Evolutionary conservation across 2,113 vertebrate species (phyloP), one percentile per base, ranked within the genome.

Genomic region (Dipodomys spectabilis): DNA sequence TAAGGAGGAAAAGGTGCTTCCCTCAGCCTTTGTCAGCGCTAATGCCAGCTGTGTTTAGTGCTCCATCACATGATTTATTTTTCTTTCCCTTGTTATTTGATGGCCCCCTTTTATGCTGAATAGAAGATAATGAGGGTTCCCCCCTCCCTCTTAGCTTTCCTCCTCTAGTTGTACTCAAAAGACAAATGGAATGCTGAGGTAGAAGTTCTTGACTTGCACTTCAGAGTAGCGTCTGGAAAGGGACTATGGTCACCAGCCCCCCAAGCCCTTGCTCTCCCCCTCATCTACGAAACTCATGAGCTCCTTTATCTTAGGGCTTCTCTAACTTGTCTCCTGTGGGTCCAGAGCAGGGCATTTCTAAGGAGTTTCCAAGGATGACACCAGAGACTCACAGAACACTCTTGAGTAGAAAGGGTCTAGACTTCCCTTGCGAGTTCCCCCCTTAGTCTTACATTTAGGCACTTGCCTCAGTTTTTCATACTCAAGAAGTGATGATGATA

Each of bases 1-100:
- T 32, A 15, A 81, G 93, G 25, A 95, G 77, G 71, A 94, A 96
- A 90, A 96, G 95, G 94, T 95, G 93, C 96, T 96, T 96, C 85
- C 90, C 89, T 96, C 92, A 93, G 95, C 95, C 91, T 95, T 94
- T 57, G 84, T 95, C 91, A 94, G 96, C 53, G 0, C 79, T 86
- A 39, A 88, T 27, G 18, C 91, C 95, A 95, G 93, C 96, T 96
- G 94, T 94, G 86, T 91, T 79, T 60, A 87, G 78, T 91, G 82
- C 72, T 82, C 84, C 60, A 22, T 82, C 78, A 69, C 87, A 86
- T 88, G 45, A 80, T 79, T 62, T 94, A 57, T 83, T 82, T 74
- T 57, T 57, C 86, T 89, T 49, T 86, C 74, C 82, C 89, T 88
- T 82, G 86, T 91, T 96, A 82, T 73, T 82, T 87, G 68, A 20